Percentiles rank a stretch among this genome's conserved stretches.
These are phyloP conservation scores for Machimus rusticus DNA, from an alignment of 2,888 invertebrate genomes.

Conservation along the genomic window DNA sequence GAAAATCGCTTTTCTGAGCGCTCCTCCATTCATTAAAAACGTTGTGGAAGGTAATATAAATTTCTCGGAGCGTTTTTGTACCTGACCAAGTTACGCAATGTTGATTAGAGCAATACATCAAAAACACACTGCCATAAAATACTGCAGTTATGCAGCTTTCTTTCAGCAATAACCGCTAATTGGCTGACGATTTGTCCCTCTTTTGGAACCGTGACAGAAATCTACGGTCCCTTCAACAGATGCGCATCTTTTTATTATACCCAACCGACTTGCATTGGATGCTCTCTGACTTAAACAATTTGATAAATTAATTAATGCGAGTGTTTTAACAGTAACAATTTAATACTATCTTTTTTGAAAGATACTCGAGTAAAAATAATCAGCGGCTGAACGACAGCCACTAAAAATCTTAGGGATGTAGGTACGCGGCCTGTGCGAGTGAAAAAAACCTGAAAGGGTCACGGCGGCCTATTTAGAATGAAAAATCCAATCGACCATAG, in stretches of 20 bases:
- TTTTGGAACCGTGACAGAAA: neutral
- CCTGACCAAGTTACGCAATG: neutral
- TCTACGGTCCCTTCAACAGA: neutral
- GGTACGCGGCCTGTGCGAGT: too few species aligned
- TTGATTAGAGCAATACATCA: neutral
- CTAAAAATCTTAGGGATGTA: too few species aligned
- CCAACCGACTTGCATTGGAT: neutral
- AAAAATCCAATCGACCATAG: too few species aligned
- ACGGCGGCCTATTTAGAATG: too few species aligned
- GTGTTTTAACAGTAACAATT: too few species aligned
- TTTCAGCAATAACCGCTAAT: neutral
- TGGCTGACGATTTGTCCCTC: neutral
- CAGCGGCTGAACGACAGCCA: too few species aligned
- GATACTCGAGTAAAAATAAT: too few species aligned
- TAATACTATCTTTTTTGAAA: too few species aligned
- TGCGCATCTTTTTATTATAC: neutral
- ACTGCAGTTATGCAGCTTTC: neutral
- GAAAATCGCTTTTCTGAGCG: neutral
- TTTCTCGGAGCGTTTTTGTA: neutral
- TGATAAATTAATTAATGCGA: neutral
- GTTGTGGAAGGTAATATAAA: neutral
- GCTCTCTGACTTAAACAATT: neutral
- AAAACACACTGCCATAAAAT: neutral
- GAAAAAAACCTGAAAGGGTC: too few species aligned
- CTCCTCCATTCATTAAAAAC: neutral